These are phyloP conservation scores for Neogale vison DNA, from an alignment of 2,113 vertebrate species.

Conservation along the genomic window DNA sequence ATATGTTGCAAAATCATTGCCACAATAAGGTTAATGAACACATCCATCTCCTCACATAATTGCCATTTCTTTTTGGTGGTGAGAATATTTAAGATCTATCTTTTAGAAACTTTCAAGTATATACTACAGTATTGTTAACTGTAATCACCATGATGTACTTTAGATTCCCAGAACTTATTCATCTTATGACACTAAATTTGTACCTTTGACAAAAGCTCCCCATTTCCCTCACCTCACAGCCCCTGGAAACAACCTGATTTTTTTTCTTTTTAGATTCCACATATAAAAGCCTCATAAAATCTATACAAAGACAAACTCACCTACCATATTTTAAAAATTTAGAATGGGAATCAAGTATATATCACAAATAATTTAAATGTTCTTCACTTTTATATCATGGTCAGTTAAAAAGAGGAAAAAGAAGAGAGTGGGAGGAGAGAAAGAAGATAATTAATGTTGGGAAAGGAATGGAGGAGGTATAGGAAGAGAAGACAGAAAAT, in stretches of 20 bases:
- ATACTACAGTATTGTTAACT: not conserved
- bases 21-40: not conserved
- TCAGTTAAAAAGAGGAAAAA: not conserved
- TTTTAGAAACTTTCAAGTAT: not conserved
- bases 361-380: conserved; percentile 8
- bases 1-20: not conserved
- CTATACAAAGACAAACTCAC: not conserved
- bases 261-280: not conserved
- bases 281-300: not conserved
- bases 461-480: not conserved
- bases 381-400: conserved; percentile 6
- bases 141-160: not conserved
- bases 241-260: not conserved
- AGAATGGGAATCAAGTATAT: not conserved
- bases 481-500: not conserved
- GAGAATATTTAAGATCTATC: not conserved
- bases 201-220: not conserved
- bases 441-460: not conserved
- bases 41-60: not conserved
- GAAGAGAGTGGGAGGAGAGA: not conserved
- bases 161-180: not conserved
- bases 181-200: not conserved
- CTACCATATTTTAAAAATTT: not conserved
- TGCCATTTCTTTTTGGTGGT: not conserved
- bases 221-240: not conserved